Conservation (phyloP, 2,888 invertebrate species). For the Lymantria dispar region DNA sequence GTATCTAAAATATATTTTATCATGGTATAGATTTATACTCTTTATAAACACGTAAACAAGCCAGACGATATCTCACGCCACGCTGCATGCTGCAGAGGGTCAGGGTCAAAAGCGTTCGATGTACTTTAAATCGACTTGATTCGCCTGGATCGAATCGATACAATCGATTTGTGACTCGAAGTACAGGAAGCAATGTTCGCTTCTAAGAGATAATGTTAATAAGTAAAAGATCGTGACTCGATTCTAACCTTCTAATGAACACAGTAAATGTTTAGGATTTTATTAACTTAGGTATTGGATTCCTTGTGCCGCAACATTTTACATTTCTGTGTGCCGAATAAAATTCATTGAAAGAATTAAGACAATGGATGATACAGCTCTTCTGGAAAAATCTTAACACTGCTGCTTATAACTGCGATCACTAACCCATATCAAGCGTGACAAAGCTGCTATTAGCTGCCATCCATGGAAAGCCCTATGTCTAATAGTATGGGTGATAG, state of each 20-base stretch:
- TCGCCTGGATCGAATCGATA: conserved; percentile 40
- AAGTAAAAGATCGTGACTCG: conserved; percentile 41
- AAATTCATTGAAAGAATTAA: too few relatives aligned
- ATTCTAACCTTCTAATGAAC: conserved; percentile 25
- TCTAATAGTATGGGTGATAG: too few relatives aligned
- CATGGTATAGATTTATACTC: conserved; percentile 2
- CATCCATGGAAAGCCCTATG: too few relatives aligned
- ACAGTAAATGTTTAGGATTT: conserved; percentile 7
- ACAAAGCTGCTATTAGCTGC: too few relatives aligned
- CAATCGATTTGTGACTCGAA: conserved; percentile 50
- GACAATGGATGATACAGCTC: too few relatives aligned
- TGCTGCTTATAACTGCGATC: too few relatives aligned
- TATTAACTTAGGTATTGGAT: too few relatives aligned
- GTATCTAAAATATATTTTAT: too few relatives aligned
- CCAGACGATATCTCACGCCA: conserved; percentile 46
- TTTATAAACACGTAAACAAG: conserved; percentile 49
- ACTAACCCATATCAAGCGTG: too few relatives aligned
- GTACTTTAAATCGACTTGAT: conserved; percentile 45
- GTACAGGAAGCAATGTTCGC: conserved; percentile 36
- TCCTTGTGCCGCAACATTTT: too few relatives aligned
- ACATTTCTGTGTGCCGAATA: too few relatives aligned
- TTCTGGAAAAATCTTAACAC: too few relatives aligned
- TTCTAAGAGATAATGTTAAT: conserved; percentile 14
- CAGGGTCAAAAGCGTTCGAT: conserved; percentile 58
- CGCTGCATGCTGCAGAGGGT: conserved; percentile 38